Evolutionary conservation across 1,140 invertebrate genomes (phyloP).

Genomic region (Leptinotarsa lineolata): DNA sequence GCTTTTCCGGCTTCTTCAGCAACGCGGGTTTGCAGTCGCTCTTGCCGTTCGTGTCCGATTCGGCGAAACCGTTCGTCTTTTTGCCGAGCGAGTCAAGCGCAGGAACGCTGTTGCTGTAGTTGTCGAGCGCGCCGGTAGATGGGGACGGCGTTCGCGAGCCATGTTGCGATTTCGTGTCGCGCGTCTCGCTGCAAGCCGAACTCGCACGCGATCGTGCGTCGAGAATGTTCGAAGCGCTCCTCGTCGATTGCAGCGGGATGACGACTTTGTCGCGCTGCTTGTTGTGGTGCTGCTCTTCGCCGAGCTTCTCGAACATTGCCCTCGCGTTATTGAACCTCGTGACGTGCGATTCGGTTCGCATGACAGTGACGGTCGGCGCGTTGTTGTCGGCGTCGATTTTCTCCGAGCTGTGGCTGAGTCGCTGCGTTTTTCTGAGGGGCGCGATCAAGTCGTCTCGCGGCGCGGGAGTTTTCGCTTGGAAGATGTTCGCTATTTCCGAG

Average conservation of each 20-base stretch:
- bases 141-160: conserved; percentile 51
- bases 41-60: conserved; percentile 56
- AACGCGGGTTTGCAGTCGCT: conserved; percentile 57
- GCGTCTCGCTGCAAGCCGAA: conserved; percentile 51
- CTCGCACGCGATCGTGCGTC: conserved; percentile 48
- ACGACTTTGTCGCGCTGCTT: conserved; percentile 30
- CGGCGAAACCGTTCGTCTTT: conserved; percentile 43
- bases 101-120: conserved; percentile 38
- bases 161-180: conserved; percentile 44
- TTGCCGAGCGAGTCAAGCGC: conserved; percentile 42
- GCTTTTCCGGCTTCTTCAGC: conserved; percentile 69
- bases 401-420: conserved; percentile 56
- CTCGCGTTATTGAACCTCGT: conserved; percentile 90
- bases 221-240: conserved; percentile 53
- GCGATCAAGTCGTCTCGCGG: conserved; percentile 50
- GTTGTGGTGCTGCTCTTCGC: conserved; percentile 63
- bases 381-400: conserved; percentile 56
- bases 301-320: conserved; percentile 90
- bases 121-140: conserved; percentile 28
- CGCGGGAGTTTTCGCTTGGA: conserved; percentile 59
- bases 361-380: conserved; percentile 66
- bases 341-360: conserved; percentile 84
- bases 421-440: conserved; percentile 55
- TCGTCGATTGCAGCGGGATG: conserved; percentile 51
- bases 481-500: conserved; percentile 88